A percentile compares a stretch with the other conserved stretches of the same genome.
Evolutionary conservation across 2,797 vertebrate genomes (phyloP).

Genomic region (Lacerta viridis): DNA sequence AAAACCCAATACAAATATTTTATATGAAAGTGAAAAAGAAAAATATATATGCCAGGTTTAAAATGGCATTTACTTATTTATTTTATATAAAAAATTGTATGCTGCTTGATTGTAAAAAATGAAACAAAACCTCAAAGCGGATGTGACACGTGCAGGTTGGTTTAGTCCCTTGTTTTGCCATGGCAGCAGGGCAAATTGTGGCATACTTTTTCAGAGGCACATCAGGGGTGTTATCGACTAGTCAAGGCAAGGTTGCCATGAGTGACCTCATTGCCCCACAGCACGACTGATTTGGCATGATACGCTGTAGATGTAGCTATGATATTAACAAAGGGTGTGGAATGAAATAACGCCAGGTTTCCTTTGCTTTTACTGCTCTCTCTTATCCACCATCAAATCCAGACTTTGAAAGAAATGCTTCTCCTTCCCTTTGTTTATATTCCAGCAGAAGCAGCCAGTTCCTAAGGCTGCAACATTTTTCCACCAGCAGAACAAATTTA

Average conservation of each 20-base stretch:
- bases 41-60: not conserved
- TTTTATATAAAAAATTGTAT: no score
- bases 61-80: no score
- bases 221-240: not conserved
- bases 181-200: no score
- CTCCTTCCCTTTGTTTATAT: not conserved
- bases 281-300: not conserved
- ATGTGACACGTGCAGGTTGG: rapidly evolving
- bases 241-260: not conserved
- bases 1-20: not conserved
- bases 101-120: no score
- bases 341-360: not conserved
- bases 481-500: not conserved
- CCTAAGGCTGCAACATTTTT: not conserved
- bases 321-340: no score
- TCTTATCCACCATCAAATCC: not conserved
- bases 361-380: not conserved
- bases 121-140: not conserved
- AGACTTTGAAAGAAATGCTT: no score
- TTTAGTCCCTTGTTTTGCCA: not conserved
- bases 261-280: not conserved
- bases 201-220: no score
- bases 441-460: not conserved
- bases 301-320: not conserved
- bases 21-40: not conserved